These are phyloP conservation scores for Notolepis coatsorum DNA, from an alignment of 2,797 vertebrate genomes.

Conservation along the genomic window DNA sequence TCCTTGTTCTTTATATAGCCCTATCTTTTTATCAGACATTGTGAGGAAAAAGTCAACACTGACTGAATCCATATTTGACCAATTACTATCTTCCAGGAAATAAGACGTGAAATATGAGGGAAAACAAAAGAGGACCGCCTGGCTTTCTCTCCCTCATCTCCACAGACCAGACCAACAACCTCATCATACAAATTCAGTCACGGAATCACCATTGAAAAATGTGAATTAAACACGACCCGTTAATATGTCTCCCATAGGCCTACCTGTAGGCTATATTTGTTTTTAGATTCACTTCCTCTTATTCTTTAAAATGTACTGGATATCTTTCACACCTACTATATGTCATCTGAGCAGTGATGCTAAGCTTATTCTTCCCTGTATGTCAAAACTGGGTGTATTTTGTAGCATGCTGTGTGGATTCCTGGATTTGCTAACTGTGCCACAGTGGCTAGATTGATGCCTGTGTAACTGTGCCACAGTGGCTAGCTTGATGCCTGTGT, in stretches of 20 bases:
- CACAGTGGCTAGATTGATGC: slow-evolving; percentile 8
- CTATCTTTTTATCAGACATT: slow-evolving; percentile 49
- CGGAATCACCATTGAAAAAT: slow-evolving; percentile 6
- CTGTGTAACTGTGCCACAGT: too few relatives aligned
- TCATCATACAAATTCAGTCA: slow-evolving; percentile 24
- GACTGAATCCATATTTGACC: slow-evolving; percentile 50
- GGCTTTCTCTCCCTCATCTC: slow-evolving; percentile 29
- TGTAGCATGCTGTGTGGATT: slow-evolving; percentile 35
- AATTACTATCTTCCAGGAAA: slow-evolving; percentile 72
- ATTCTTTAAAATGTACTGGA: neutral
- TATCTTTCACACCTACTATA: neutral
- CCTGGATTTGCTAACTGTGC: slow-evolving; percentile 37
- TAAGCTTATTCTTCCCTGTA: slow-evolving; percentile 17
- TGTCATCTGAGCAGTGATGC: slow-evolving; percentile 12
- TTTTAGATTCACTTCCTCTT: neutral
- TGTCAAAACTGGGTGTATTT: slow-evolving; percentile 41
- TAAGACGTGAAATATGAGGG: slow-evolving; percentile 44
- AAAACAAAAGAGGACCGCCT: slow-evolving; percentile 26
- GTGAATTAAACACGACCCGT: slow-evolving; percentile 3
- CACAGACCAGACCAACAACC: slow-evolving; percentile 59
- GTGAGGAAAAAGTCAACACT: slow-evolving; percentile 64
- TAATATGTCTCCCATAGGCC: neutral
- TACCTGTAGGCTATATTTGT: neutral
- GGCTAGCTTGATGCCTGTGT: slow-evolving; percentile 31
- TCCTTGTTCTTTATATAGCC: slow-evolving; percentile 17